These are phyloP conservation scores for Boulengeromyrus knoepffleri DNA, from an alignment of 2,113 vertebrate genomes.

Conservation along the genomic window DNA sequence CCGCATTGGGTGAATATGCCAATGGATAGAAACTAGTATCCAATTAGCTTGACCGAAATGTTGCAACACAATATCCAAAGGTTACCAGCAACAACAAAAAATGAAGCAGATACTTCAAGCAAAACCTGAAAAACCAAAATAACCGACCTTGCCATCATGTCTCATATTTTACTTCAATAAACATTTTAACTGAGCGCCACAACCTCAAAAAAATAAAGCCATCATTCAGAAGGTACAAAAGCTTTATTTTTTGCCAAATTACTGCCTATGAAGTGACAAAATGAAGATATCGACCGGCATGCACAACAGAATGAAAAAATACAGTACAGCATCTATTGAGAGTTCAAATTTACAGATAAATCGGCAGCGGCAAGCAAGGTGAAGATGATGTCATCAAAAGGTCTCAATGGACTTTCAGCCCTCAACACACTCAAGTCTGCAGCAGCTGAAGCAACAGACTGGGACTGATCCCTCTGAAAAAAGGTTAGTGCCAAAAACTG, in stretches of 20 bases:
- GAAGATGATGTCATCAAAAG: neutral
- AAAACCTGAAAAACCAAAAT: neutral
- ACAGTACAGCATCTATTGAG: neutral
- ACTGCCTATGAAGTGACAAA: neutral
- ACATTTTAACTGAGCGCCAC: neutral
- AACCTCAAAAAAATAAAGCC: neutral
- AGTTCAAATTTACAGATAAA: neutral
- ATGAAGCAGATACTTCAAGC: neutral
- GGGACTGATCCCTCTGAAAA: neutral
- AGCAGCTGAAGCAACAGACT: neutral
- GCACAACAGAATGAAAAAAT: neutral
- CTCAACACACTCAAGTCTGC: neutral
- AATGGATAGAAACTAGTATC: neutral
- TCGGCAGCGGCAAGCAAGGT: neutral
- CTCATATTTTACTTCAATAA: neutral
- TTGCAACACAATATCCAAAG: neutral
- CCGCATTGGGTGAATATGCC: neutral
- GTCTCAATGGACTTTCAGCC: neutral
- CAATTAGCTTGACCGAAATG: neutral
- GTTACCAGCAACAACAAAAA: neutral
- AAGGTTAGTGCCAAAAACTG: constrained; percentile 3
- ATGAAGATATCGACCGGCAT: neutral
- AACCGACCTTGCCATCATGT: neutral
- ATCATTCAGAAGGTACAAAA: neutral
- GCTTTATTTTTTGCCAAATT: neutral